phyloP scores from a whole-genome alignment of 2,113 vertebrate species.

The Fulmarus glacialis region DNA sequence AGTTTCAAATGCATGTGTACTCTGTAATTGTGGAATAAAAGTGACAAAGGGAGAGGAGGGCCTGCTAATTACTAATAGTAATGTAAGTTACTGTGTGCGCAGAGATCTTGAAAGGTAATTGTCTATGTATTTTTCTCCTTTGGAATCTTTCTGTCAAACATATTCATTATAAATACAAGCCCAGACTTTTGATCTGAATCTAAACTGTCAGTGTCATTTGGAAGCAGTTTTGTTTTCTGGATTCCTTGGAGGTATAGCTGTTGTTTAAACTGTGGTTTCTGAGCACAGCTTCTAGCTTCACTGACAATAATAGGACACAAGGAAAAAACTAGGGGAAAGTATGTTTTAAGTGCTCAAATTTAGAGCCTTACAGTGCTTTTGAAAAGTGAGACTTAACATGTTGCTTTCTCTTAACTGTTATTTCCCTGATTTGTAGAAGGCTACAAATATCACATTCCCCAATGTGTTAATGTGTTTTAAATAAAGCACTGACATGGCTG shows the following conservation, averaged over 20 bases:
- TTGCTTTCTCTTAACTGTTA: not conserved
- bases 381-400: constrained; percentile 4
- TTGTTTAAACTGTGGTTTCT: not conserved
- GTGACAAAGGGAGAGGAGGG: constrained; percentile 42
- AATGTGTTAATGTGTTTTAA: constrained; percentile 26
- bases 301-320: not conserved
- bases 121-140: not conserved
- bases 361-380: not conserved
- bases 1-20: not conserved
- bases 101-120: constrained; percentile 22
- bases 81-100: constrained; percentile 3
- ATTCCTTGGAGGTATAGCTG: not conserved
- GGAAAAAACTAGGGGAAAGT: not conserved
- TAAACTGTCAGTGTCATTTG: not conserved
- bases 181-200: not conserved
- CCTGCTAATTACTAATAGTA: constrained; percentile 38
- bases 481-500: constrained; percentile 36
- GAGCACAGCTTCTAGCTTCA: not conserved
- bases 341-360: not conserved
- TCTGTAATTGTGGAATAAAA: constrained; percentile 23
- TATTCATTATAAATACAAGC: not conserved
- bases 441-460: not conserved
- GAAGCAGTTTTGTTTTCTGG: not conserved
- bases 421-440: not conserved
- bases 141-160: not conserved